A percentile compares a stretch with the other conserved stretches of the same genome.
Evolutionary conservation across 2,113 vertebrate species (phyloP).

Genomic region (Syngnathoides biaculeatus): DNA sequence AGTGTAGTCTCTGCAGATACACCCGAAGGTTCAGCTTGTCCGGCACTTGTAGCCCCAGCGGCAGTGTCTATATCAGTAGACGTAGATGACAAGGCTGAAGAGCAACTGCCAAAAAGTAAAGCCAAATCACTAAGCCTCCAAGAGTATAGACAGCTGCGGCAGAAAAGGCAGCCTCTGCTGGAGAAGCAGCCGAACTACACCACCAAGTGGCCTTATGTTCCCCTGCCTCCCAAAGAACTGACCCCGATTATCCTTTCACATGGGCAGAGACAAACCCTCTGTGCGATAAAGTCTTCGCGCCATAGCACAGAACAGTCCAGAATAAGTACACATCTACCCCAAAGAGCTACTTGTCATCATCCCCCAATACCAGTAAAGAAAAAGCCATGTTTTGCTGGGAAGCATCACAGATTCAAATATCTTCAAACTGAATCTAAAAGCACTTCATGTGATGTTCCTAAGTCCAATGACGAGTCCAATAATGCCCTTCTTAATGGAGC

Average conservation of each 20-base stretch:
- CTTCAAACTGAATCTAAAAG: slow-evolving; percentile 12
- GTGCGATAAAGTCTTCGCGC: slow-evolving; percentile 10
- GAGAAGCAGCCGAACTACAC: slow-evolving; percentile 57
- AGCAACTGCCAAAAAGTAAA: slow-evolving; percentile 39
- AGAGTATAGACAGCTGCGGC: slow-evolving; percentile 84
- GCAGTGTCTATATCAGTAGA: background rate
- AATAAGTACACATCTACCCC: background rate
- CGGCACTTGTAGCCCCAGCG: slow-evolving; percentile 5
- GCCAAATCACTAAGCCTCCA: slow-evolving; percentile 84
- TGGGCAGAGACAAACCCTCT: slow-evolving; percentile 31
- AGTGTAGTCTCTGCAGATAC: background rate
- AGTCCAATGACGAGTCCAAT: background rate
- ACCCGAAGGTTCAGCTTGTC: slow-evolving; percentile 3
- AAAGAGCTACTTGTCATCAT: background rate
- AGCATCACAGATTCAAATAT: slow-evolving; percentile 2
- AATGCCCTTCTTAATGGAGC: background rate
- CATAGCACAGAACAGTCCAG: background rate
- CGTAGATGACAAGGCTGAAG: background rate
- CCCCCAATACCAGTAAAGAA: slow-evolving; percentile 1
- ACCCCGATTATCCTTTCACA: slow-evolving; percentile 80
- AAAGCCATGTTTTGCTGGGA: background rate
- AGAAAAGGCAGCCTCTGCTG: slow-evolving; percentile 59
- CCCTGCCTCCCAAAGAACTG: slow-evolving; percentile 79
- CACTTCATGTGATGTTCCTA: slow-evolving; percentile 12
- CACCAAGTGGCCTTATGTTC: slow-evolving; percentile 83